Evolutionary conservation across 2,797 vertebrate genomes (phyloP), one percentile per base, ranked within the genome.

Genomic region (Pseudomugil gertrudae): DNA sequence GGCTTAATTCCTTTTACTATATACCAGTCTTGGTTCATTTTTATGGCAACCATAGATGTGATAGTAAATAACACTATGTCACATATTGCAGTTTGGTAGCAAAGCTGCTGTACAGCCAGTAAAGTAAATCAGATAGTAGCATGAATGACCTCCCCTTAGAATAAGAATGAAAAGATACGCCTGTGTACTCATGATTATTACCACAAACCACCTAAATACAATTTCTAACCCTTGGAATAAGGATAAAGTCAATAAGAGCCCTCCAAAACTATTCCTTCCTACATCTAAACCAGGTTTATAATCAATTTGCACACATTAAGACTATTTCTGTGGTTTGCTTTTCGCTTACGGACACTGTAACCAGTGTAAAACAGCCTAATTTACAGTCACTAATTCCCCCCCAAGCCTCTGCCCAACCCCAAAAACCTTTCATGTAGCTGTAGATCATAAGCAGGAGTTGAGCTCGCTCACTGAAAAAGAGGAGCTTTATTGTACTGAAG

Each of bases 401-500:
- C 23, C 6, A 2, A 47, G 48, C 21, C 54, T 30, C 13, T 21
- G 10, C 5, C 13, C 54, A n/a, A 24, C 21, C 35, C 13, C 23
- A 10, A 56, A 57, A 38, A 40, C 40, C 43, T 45, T 3, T 45
- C 19, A 2, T 45, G 19, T 10, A 9, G 6, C 13, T 23, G 32
- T 35, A 30, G 26, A 19, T 61, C 15, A 17, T 8, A 48, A 60
- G 53, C 0, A 1, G 19, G 45, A 45, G 50, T 58, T 50, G 11
- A 23, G 24, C 43, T 4, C 38, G 11, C 10, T 38, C 1, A 0
- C 2, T 36, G 24, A 1, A 63, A 54, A 73, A 36, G 9, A 66
- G 2, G 26, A 63, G 33, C 11, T 43, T 55, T 72, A 24, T 58
- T 52, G 24, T 43, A 19, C 9, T 43, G 21, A 62, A 47, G 36